Conservation (phyloP, 2,888 invertebrate species). For the Crematogaster levior region DNA sequence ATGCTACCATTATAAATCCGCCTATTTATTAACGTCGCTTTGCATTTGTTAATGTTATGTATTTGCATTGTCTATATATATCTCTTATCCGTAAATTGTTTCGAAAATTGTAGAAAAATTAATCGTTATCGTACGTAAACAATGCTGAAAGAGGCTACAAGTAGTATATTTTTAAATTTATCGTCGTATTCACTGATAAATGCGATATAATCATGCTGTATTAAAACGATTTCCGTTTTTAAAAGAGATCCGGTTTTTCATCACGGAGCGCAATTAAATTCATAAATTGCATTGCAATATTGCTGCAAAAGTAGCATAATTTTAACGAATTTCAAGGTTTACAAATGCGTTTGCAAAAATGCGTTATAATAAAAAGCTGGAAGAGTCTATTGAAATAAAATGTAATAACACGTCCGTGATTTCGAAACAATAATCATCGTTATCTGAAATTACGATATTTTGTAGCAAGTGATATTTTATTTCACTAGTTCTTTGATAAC, state of each 20-base stretch:
- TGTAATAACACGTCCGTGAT: conserved; percentile 27
- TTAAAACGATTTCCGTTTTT: conserved; percentile 30
- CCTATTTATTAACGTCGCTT: conserved; percentile 28
- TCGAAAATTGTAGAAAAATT: not conserved
- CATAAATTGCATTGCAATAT: conserved; percentile 36
- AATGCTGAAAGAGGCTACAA: not conserved
- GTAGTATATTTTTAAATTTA: conserved; percentile 1
- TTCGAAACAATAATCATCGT: conserved; percentile 35
- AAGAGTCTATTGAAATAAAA: conserved; percentile 34
- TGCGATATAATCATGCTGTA: not conserved
- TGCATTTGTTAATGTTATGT: conserved; percentile 36
- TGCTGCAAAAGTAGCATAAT: conserved; percentile 8
- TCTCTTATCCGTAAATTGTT: not conserved
- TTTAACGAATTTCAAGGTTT: conserved; percentile 31
- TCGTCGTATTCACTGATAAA: not conserved
- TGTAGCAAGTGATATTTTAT: conserved; percentile 36
- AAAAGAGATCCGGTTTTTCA: conserved; percentile 22
- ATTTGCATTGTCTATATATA: not conserved
- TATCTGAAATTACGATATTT: conserved; percentile 45
- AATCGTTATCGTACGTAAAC: not conserved
- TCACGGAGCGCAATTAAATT: conserved; percentile 40
- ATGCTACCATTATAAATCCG: conserved; percentile 30
- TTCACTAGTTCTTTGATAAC: conserved; percentile 30
- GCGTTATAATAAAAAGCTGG: conserved; percentile 4
- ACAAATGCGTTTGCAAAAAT: conserved; percentile 19